Base-by-base conservation (phyloP, 2,113 vertebrate genomes). In the Lagopus muta region DNA sequence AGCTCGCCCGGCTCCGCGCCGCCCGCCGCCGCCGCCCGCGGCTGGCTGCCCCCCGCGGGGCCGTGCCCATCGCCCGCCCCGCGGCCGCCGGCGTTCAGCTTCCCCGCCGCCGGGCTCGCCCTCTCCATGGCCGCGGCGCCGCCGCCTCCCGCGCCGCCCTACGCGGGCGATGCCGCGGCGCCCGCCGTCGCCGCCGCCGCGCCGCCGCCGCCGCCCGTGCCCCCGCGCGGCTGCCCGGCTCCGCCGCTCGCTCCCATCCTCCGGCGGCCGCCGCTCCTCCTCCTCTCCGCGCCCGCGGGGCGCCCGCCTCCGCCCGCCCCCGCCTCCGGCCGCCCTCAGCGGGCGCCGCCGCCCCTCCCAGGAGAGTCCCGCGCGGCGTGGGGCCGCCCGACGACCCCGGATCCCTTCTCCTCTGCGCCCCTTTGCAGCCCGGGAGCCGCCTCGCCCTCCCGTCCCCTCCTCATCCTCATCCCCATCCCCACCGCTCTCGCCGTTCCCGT, bases 1-100 rank as follows among this genome's bases (percentile, higher is more conserved):
- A 98, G 98, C 91, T 99, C 99, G 18, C 94, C 97, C 14, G 97
- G 95, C 91, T 97, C 96, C 66, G 92, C 96, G 57, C 91, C 67
- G 82, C 82, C 86, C 86, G 91, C 88, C 78, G 96, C 85, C 38
- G 83, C 73, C 25, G 89, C 92, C 95, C 90, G 84, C 60, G 43
- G 88, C 95, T 52, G 80, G 74, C 80, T 80, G 38, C 47, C 83
- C 58, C 36, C 86, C 34, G 45, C 86, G 87, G 60, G 81, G 91
- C 86, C 60, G 82, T 76, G 96, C 70, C 90, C 97, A 36, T 97
- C 96, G 79, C 92, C 91, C 91, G 95, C 76, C 60, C 71, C 55
- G 66, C 91, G 93, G 66, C 84, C 90, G 87, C 94, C 95, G 43
- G 95, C 92, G 90, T 89, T 96, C 89, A 84, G 95, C 84, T 67